Percentiles rank a stretch among this genome's conserved stretches.
These are phyloP conservation scores for Chrysomallon squamiferum DNA, from an alignment of 1,140 invertebrate species.

Conservation along the genomic window DNA sequence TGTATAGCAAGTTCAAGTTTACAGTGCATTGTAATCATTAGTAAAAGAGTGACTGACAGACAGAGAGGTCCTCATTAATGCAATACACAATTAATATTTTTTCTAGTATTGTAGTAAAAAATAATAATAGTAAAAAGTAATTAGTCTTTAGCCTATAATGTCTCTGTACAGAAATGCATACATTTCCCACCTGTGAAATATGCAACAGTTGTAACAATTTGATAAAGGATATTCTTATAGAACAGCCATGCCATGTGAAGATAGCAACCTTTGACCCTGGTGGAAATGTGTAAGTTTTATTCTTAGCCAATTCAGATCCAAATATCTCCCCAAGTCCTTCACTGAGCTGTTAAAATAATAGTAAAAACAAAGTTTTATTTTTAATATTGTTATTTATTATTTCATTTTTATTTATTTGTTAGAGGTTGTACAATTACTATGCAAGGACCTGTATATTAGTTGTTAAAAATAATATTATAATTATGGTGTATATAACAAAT, in stretches of 20 bases:
- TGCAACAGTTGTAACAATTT: no score
- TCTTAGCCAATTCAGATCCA: constrained; percentile 94
- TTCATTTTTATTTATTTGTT: background rate
- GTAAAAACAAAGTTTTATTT: background rate
- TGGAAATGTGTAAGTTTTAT: constrained; percentile 89
- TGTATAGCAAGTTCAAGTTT: background rate
- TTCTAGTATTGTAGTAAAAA: no score
- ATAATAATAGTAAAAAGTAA: no score
- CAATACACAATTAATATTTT: no score
- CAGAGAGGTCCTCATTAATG: no score
- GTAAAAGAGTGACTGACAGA: no score
- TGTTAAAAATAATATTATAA: background rate
- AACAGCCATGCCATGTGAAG: constrained; percentile 95
- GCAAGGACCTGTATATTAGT: background rate
- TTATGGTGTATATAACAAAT: background rate
- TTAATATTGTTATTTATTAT: background rate
- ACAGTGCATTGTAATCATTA: no score
- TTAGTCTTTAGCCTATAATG: no score
- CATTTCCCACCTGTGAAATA: no score
- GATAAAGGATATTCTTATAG: constrained; percentile 69
- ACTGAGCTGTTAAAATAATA: constrained; percentile 72
- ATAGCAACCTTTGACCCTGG: constrained; percentile 93
- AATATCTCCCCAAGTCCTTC: constrained; percentile 93
- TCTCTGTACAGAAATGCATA: no score
- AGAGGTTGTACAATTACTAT: background rate